Conservation (phyloP, 2,113 vertebrate species). For the Capreolus pygargus region DNA sequence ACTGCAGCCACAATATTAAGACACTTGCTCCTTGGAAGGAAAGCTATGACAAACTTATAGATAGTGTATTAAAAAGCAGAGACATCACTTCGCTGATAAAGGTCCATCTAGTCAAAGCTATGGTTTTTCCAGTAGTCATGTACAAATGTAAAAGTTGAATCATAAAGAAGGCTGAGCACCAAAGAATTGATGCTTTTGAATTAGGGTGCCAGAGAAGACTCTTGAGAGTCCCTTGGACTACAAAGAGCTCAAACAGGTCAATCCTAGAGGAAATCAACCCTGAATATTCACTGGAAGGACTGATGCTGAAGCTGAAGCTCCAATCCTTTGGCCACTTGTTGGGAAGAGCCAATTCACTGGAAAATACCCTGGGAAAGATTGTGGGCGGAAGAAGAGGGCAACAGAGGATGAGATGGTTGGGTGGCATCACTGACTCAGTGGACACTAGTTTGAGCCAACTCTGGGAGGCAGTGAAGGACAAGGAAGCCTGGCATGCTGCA, state of each 20-base stretch:
- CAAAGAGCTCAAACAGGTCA: not conserved
- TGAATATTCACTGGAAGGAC: not conserved
- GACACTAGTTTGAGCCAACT: not conserved
- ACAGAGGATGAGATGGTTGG: not conserved
- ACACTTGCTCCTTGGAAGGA: not conserved
- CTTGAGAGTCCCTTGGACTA: not conserved
- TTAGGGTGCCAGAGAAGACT: not conserved
- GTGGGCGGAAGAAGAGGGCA: not conserved
- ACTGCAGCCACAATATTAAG: not conserved
- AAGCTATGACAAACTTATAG: not conserved
- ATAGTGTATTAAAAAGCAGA: not conserved
- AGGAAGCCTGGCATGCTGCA: not conserved
- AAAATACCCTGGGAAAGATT: not conserved
- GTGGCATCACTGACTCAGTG: not conserved
- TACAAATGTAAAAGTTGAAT: not conserved
- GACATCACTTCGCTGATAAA: not conserved
- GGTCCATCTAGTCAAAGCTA: not conserved
- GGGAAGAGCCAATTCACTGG: not conserved
- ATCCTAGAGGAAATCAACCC: not conserved
- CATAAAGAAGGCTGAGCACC: not conserved
- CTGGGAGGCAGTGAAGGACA: not conserved
- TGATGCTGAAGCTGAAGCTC: not conserved
- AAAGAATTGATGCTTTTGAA: not conserved
- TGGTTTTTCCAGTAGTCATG: not conserved
- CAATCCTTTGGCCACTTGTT: not conserved